Conservation (phyloP, 2,113 vertebrate genomes). For the Chinchilla lanigera region DNA sequence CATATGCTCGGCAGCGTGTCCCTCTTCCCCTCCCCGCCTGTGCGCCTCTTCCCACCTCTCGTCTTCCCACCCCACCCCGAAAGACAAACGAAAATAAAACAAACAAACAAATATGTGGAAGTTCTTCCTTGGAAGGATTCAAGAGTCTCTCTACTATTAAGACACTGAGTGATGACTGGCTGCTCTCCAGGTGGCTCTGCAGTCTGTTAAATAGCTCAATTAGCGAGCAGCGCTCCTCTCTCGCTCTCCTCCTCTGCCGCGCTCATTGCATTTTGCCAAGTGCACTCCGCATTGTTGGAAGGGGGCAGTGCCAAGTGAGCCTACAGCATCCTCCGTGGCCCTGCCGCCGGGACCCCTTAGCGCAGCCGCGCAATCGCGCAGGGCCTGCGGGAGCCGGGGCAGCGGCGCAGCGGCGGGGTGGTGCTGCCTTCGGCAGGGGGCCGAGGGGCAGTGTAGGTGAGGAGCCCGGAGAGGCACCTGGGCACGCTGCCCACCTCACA, state of each 20-base stretch:
- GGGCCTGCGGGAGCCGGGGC: not conserved
- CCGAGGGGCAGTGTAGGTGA: constrained; percentile 73
- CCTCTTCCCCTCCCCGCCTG: not conserved
- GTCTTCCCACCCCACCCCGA: not conserved
- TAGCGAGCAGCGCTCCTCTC: constrained; percentile 68
- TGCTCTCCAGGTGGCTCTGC: constrained; percentile 77
- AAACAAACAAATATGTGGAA: constrained; percentile 70
- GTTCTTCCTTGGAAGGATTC: constrained; percentile 65
- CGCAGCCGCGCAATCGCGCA: not conserved
- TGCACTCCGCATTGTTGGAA: constrained; percentile 44
- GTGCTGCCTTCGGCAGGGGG: accelerated
- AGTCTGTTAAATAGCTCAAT: constrained; percentile 84
- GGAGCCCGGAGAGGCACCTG: constrained; percentile 47
- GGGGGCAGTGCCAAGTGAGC: constrained; percentile 73
- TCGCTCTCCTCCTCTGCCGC: not conserved
- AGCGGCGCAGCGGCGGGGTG: not conserved
- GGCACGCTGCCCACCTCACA: constrained; percentile 48
- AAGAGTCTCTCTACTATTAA: constrained; percentile 77
- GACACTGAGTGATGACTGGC: constrained; percentile 75
- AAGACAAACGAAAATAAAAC: constrained; percentile 68
- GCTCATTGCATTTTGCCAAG: constrained; percentile 77
- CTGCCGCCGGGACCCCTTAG: not conserved
- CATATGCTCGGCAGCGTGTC: not conserved
- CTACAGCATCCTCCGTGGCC: not conserved
- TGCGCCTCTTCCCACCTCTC: not conserved